Evolutionary conservation across 1,140 invertebrate genomes (phyloP).

Genomic region (Drosophila sulfurigaster): DNA sequence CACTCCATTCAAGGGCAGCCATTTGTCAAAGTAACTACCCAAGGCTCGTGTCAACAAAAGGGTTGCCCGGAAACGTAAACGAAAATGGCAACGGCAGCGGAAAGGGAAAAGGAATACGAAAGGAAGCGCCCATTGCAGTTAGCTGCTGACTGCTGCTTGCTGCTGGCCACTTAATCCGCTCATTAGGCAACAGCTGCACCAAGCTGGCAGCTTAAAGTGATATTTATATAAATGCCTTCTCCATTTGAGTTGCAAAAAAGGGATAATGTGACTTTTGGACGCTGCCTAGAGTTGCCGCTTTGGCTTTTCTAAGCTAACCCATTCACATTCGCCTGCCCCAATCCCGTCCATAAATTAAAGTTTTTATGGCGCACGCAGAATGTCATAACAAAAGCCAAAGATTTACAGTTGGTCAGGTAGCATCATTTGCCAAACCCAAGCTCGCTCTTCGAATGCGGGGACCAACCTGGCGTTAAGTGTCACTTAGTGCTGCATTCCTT

Average conservation of each 20-base stretch:
- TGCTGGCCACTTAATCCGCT: slow-evolving; percentile 69
- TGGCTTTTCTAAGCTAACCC: slow-evolving; percentile 9
- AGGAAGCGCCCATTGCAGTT: slow-evolving; percentile 32
- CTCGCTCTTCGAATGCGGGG: not conserved
- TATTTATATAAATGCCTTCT: slow-evolving; percentile 72
- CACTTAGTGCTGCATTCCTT: slow-evolving; percentile 47
- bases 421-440: slow-evolving; percentile 8
- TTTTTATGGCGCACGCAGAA: slow-evolving; percentile 31
- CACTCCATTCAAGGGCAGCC: slow-evolving; percentile 10
- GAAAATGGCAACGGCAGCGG: slow-evolving; percentile 1
- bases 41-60: slow-evolving; percentile 26
- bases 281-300: slow-evolving; percentile 4
- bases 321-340: not conserved
- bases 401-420: slow-evolving; percentile 42
- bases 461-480: slow-evolving; percentile 45
- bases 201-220: slow-evolving; percentile 59
- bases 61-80: slow-evolving; percentile 28
- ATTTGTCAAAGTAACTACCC: slow-evolving; percentile 34
- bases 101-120: slow-evolving; percentile 9
- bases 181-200: slow-evolving; percentile 79
- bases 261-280: slow-evolving; percentile 64
- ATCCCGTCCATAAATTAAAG: slow-evolving; percentile 41
- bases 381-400: slow-evolving; percentile 21
- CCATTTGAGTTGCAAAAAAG: slow-evolving; percentile 44
- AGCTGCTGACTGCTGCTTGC: slow-evolving; percentile 8